A percentile compares a stretch with the other conserved stretches of the same genome.
Evolutionary conservation across 2,797 vertebrate genomes (phyloP).

Genomic region (Gobionotothen gibberifrons): DNA sequence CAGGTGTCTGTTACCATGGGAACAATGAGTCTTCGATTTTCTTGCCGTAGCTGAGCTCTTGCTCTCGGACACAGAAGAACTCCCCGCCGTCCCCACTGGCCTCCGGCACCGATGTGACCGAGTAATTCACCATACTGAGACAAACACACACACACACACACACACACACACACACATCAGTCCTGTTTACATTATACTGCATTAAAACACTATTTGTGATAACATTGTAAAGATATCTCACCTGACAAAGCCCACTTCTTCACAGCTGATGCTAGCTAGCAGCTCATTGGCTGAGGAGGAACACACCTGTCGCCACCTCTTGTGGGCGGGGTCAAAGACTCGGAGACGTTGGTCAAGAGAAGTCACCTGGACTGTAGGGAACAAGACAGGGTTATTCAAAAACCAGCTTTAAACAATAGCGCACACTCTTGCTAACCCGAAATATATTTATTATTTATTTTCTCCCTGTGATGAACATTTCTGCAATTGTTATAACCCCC

Average conservation of each 20-base stretch:
- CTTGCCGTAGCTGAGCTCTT: slow-evolving; percentile 85
- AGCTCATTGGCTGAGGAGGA: slow-evolving; percentile 87
- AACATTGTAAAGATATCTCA: slow-evolving; percentile 45
- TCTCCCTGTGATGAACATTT: neutral
- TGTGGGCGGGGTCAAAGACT: slow-evolving; percentile 86
- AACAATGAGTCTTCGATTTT: slow-evolving; percentile 89
- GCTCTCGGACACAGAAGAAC: slow-evolving; percentile 88
- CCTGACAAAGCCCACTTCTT: slow-evolving; percentile 94
- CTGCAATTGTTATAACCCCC: neutral
- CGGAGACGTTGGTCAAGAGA: slow-evolving; percentile 85
- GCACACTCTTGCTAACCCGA: neutral
- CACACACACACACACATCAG: neutral
- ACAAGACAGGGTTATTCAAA: neutral
- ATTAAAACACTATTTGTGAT: neutral
- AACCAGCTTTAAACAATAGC: neutral
- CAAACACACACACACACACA: slow-evolving; percentile 18
- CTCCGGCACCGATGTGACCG: slow-evolving; percentile 77
- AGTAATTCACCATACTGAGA: slow-evolving; percentile 86
- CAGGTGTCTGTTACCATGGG: slow-evolving; percentile 86
- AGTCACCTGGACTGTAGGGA: slow-evolving; percentile 89
- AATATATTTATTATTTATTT: neutral
- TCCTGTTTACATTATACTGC: neutral
- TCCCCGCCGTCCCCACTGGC: slow-evolving; percentile 85
- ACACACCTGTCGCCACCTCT: slow-evolving; percentile 89
- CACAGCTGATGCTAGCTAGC: slow-evolving; percentile 89